Conservation (phyloP, 2,888 invertebrate species). For the Nezara viridula region DNA sequence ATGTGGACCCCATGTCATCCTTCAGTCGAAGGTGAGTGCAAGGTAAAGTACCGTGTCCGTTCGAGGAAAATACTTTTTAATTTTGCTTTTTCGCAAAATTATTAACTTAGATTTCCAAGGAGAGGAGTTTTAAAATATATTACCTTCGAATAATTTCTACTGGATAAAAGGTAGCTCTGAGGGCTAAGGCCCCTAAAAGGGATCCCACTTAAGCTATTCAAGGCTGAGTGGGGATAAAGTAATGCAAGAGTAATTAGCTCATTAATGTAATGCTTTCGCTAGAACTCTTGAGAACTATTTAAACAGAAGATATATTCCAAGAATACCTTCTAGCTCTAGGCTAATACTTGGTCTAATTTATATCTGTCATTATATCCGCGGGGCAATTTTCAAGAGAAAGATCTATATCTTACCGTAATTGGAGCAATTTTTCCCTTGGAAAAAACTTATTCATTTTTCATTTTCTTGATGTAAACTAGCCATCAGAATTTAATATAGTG, state of each 20-base stretch:
- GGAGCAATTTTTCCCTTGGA: background rate
- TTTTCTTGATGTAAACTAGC: background rate
- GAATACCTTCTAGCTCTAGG: no score
- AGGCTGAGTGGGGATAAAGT: background rate
- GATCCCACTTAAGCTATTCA: constrained; percentile 2
- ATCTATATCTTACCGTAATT: background rate
- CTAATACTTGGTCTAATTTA: background rate
- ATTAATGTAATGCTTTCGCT: background rate
- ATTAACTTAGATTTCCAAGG: no score
- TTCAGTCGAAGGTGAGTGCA: no score
- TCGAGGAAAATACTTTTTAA: no score
- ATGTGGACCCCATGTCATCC: no score
- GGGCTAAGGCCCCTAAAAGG: background rate
- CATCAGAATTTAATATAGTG: background rate
- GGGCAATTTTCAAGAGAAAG: background rate
- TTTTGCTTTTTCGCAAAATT: no score
- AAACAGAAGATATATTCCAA: background rate
- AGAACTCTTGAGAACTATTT: background rate
- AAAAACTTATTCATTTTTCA: background rate
- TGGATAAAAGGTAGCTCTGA: background rate
- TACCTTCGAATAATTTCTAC: background rate
- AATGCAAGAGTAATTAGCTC: background rate
- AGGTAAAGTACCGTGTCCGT: no score
- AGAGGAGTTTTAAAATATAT: background rate
- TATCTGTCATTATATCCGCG: background rate